Evolutionary conservation across 2,797 vertebrate genomes (phyloP).

Genomic region (Hylomyscus alleni): DNA sequence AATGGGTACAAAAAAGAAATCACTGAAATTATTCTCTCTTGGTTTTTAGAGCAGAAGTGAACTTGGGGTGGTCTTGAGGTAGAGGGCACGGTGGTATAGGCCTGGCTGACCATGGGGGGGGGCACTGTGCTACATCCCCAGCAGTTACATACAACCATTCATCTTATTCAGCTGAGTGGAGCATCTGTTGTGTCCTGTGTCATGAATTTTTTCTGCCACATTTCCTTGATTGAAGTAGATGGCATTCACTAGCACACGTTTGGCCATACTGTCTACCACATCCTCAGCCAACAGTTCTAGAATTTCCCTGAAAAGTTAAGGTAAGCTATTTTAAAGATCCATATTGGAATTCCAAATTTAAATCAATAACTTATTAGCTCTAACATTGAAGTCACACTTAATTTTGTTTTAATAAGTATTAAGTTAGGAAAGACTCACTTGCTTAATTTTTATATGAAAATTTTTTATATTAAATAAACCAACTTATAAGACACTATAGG

Average conservation of each 20-base stretch:
- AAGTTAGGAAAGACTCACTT: not conserved
- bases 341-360: not conserved
- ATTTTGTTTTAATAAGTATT: not conserved
- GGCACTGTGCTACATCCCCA: not conserved
- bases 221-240: slow-evolving; percentile 98
- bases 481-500: not conserved
- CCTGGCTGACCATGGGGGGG: not conserved
- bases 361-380: not conserved
- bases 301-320: slow-evolving; percentile 92
- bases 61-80: not conserved
- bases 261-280: slow-evolving; percentile 88
- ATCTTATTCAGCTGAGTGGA: slow-evolving; percentile 93
- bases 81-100: not conserved
- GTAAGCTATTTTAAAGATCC: not conserved
- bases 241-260: slow-evolving; percentile 94
- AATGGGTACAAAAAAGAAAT: slow-evolving; percentile 4
- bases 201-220: slow-evolving; percentile 92
- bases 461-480: not conserved
- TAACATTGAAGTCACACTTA: not conserved
- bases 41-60: not conserved
- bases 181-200: slow-evolving; percentile 88
- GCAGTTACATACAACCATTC: not conserved
- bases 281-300: slow-evolving; percentile 91
- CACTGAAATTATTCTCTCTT: not conserved
- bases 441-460: too few species aligned